Conservation (phyloP, 2,113 vertebrate species). For the Tupaia chinensis region DNA sequence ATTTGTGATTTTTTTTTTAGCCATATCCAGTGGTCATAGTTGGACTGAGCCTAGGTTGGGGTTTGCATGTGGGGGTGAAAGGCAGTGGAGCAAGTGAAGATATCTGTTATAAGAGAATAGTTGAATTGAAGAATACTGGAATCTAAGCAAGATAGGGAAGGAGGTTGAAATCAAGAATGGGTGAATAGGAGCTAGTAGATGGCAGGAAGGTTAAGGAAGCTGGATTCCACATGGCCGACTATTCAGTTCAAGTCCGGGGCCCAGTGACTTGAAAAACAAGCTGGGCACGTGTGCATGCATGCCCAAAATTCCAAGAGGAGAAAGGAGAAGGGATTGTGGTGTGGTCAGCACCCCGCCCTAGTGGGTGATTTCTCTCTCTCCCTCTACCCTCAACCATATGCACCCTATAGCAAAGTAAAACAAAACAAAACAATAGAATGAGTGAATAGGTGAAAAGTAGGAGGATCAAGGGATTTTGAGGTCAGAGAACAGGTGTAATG, state of each 20-base stretch:
- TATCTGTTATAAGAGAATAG: slow-evolving; percentile 35
- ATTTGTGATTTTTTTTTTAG: slow-evolving; percentile 27
- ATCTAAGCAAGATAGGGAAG: slow-evolving; percentile 33
- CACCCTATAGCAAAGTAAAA: too few relatives aligned
- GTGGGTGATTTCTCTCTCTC: too few relatives aligned
- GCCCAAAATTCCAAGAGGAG: too few relatives aligned
- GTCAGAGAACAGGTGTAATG: slow-evolving; percentile 31
- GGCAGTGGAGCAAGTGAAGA: not conserved
- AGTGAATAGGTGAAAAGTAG: slow-evolving; percentile 17
- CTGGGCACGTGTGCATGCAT: too few relatives aligned
- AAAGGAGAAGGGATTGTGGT: too few relatives aligned
- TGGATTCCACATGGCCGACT: too few relatives aligned
- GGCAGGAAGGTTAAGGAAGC: too few relatives aligned
- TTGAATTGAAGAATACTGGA: slow-evolving; percentile 22
- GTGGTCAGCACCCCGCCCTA: too few relatives aligned
- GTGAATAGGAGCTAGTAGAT: not conserved
- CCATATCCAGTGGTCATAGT: not conserved
- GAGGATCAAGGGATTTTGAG: slow-evolving; percentile 3
- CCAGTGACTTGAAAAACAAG: too few relatives aligned
- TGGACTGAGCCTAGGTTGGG: slow-evolving; percentile 10
- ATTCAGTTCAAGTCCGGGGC: too few relatives aligned
- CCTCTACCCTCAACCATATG: too few relatives aligned
- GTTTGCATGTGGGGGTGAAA: not conserved
- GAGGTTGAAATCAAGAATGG: slow-evolving; percentile 25
- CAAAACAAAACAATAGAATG: not conserved